Base-by-base conservation (phyloP, 2,113 vertebrate species). In the Chaetodon auriga region DNA sequence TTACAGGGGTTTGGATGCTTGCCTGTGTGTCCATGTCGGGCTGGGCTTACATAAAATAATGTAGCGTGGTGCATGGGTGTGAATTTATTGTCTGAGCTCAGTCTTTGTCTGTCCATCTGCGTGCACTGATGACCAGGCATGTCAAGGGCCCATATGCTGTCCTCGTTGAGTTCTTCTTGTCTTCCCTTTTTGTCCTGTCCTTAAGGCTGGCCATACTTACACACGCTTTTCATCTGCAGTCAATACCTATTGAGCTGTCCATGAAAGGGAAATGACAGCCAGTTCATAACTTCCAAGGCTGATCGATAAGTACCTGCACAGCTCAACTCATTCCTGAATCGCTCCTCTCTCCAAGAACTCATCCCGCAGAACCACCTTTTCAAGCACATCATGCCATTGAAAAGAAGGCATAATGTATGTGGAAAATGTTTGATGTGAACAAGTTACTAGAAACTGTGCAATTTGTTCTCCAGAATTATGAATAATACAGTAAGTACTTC, bases 201-300 rank as follows among this genome's bases (percentile, higher is more conserved):
- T 95, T 84, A 92, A 92, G 87, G 81, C 88, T 75, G 18, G 64
- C 84, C 81, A 60, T 83, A 91, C 93, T 95, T 91, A 87, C 82
- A 81, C 92, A 88, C 18, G 81, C 92, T 89, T 94, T 92, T 95
- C 91, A 95, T 94, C 89, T 87, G 76, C 81, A 92, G 93, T 95
- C 94, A 90, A 94, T 95, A 93, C 90, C 89, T 92, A 95, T 95
- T 94, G 95, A 95, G 92, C 86, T 62, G 85, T 84, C 87, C 90
- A 91, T 95, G 94, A 95, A 95, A 94, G 91, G 86, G 88, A 94
- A 95, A 95, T 94, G 93, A 94, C 93, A 95, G 93, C 91, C 78
- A 90, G 91, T 95, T 95, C 93, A 95, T 93, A 95, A 93, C 92
- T 92, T 93, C 87, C 89, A 90, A 92, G 92, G 82, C 82, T 93